These are phyloP conservation scores for Amblyteles armatorius DNA, from an alignment of 2,888 invertebrate species.

Conservation along the genomic window DNA sequence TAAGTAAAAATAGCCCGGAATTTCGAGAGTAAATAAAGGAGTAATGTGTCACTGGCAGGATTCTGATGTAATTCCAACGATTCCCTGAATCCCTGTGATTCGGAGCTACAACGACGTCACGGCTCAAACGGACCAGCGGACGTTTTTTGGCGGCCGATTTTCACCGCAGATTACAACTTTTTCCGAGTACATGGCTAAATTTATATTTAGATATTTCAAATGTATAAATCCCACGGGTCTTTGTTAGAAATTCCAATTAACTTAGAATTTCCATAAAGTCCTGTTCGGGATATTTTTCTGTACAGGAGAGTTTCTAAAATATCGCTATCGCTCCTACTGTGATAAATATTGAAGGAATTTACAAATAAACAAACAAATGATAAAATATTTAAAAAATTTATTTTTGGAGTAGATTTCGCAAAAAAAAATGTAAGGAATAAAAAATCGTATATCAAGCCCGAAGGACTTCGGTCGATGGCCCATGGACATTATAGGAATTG, in stretches of 20 bases:
- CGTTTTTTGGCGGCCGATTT: conserved; percentile 16
- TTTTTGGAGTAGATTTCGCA: no score
- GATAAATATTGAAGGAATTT: no score
- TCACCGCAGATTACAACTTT: conserved; percentile 7
- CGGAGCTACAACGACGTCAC: not conserved
- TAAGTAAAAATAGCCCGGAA: not conserved
- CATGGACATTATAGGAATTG: no score
- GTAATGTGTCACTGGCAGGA: not conserved
- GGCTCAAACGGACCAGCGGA: not conserved
- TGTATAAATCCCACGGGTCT: not conserved
- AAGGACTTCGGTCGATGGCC: no score
- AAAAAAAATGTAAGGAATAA: not conserved
- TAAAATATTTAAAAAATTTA: no score
- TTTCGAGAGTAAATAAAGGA: not conserved
- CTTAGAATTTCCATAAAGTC: not conserved
- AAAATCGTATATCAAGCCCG: not conserved
- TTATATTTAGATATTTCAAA: not conserved
- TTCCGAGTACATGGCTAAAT: conserved; percentile 35
- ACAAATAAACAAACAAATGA: no score
- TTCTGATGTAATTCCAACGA: not conserved
- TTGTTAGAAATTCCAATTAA: not conserved
- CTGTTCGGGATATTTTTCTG: not conserved
- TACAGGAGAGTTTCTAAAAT: not conserved
- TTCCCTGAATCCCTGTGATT: not conserved
- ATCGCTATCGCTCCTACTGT: no score